Evolutionary conservation across 2,888 invertebrate genomes (phyloP), one percentile per base, ranked within the genome.

Genomic region (Troides aeacus): DNA sequence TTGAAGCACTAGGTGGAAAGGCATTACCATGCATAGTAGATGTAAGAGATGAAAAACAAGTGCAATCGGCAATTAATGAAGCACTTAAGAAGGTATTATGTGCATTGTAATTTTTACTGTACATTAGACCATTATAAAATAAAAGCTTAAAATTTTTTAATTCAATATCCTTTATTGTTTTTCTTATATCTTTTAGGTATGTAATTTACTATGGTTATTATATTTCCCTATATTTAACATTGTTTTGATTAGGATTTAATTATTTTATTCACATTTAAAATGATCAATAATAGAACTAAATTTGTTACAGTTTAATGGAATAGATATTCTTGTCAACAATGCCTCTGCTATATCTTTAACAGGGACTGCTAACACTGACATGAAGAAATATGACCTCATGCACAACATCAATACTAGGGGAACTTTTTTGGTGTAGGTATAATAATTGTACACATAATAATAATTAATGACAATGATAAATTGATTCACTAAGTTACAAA

Each of bases 341-440:
- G 99, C 99, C 1, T 98, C 98, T 73, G 99, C 99, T 17, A 99
- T 99, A 79, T 95, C 95, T 0, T 89, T 97, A 66, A 96, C 98
- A 0, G 95, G 94, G 64, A 99, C 99, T 0, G 90, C 94, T 2
- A 91, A 95, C 10, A 98, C 98, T 0, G 96, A 97, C 57, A 99
- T 99, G 98, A 99, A 99, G 91, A 94, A 95, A 86, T 99, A 97
- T 83, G 99, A 99, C 89, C 94, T 99, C 60, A 99, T 99, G 99
- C 97, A 99, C 83, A 95, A 94, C 71, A 95, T 99, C 77, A 99
- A 99, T 88, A 96, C 98, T 0, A 94, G 99, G 76, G 99, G 99
- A 76, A 99, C 99, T 1, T 99, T 97, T 39, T 39, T 10, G 7
- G 7, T 1, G 39, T 39, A 39, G 1, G 7, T 39, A 1, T 8